Conservation (phyloP, 2,888 invertebrate genomes). For the Leucophenga montana region DNA sequence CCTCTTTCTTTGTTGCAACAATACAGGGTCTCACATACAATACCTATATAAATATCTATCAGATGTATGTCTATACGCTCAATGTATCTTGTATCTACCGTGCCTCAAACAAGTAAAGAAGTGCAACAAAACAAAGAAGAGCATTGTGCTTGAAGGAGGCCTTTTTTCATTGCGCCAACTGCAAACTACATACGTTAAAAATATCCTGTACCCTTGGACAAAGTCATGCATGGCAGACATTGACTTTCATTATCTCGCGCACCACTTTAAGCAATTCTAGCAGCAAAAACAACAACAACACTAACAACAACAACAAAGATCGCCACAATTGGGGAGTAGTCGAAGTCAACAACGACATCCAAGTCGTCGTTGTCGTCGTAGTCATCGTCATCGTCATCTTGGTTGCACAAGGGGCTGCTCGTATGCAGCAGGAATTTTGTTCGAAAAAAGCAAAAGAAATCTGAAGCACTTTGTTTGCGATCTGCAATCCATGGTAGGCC, state of each 20-base stretch:
- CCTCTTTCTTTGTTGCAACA: neutral
- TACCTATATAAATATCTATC: neutral
- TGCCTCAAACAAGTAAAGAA: slow-evolving; percentile 28
- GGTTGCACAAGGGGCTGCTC: neutral
- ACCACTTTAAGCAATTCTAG: slow-evolving; percentile 53
- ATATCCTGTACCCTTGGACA: slow-evolving; percentile 62
- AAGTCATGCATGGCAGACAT: slow-evolving; percentile 46
- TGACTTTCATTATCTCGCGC: slow-evolving; percentile 65
- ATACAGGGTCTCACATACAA: neutral
- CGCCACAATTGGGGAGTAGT: slow-evolving; percentile 27
- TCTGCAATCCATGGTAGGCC: slow-evolving; percentile 55
- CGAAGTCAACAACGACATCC: slow-evolving; percentile 20
- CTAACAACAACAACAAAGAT: slow-evolving; percentile 6
- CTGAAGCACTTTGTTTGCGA: slow-evolving; percentile 36
- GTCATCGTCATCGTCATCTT: neutral
- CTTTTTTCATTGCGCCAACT: neutral
- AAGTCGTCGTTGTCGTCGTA: neutral
- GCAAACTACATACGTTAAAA: slow-evolving; percentile 1
- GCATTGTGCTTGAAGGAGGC: neutral
- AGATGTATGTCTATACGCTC: neutral
- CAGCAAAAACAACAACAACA: neutral
- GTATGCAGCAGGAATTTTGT: slow-evolving; percentile 15
- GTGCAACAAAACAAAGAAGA: slow-evolving; percentile 43
- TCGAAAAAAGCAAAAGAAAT: slow-evolving; percentile 28
- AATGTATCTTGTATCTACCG: neutral